phyloP scores from a whole-genome alignment of 2,113 vertebrate species.

The Otolemur garnettii region DNA sequence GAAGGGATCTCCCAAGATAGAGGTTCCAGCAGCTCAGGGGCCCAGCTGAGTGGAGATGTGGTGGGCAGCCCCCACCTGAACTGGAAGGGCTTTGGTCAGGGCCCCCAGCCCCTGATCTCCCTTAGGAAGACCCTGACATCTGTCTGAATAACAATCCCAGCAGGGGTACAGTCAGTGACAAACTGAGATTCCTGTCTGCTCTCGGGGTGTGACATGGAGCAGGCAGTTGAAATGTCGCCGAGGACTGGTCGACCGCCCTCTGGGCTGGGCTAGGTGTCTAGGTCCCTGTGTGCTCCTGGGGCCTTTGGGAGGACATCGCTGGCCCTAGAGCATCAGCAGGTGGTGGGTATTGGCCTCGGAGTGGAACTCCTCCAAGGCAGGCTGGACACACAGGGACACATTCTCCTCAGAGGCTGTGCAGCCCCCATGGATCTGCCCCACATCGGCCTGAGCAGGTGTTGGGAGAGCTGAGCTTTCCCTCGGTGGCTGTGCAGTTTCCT shows the following conservation, averaged over 20 bases:
- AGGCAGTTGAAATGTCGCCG: no score
- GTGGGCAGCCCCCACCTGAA: background rate
- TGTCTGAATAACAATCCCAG: background rate
- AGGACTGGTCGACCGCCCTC: background rate
- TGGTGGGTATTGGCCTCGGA: background rate
- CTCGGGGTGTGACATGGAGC: fast-evolving
- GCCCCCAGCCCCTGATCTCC: background rate
- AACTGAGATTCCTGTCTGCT: background rate
- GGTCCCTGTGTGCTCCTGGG: background rate
- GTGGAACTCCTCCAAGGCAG: background rate
- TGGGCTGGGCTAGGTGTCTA: background rate
- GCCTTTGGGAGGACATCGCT: background rate
- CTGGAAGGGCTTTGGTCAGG: background rate
- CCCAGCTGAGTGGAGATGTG: no score
- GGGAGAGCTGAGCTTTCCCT: background rate
- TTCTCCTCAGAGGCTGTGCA: background rate
- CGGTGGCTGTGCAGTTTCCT: background rate
- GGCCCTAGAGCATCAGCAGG: no score
- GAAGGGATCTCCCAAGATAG: background rate
- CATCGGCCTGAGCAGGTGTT: no score
- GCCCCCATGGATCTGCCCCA: background rate
- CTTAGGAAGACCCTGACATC: background rate
- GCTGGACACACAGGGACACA: background rate
- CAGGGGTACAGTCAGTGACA: background rate
- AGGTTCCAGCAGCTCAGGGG: fast-evolving